Conservation (phyloP, 2,113 vertebrate genomes). For the Pogonocichla stellata region DNA sequence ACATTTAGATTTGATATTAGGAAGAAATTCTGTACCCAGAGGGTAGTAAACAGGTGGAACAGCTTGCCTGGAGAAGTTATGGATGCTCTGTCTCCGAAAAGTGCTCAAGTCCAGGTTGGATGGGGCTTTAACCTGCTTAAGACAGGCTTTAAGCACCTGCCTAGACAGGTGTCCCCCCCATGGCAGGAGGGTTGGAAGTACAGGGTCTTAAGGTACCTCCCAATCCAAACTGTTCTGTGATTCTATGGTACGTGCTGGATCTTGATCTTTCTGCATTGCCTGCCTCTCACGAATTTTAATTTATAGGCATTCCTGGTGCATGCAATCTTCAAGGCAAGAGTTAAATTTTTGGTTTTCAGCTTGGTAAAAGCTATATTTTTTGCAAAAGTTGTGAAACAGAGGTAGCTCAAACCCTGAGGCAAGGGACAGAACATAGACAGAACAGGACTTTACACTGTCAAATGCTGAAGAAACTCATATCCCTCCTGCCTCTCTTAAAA, state of each 20-base stretch:
- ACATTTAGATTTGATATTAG: neutral
- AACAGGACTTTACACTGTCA: neutral
- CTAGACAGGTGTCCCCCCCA: neutral
- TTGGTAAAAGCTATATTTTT: neutral
- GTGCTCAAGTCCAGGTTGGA: neutral
- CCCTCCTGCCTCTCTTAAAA: neutral
- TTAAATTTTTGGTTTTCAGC: neutral
- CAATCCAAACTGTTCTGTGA: neutral
- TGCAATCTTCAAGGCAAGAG: neutral
- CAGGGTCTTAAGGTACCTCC: neutral
- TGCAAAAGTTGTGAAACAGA: neutral
- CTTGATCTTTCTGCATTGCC: neutral
- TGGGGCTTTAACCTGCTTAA: neutral
- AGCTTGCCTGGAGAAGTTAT: neutral
- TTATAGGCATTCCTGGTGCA: neutral
- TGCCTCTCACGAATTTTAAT: neutral
- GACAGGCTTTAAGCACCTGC: neutral
- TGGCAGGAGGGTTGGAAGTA: neutral
- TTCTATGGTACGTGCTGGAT: neutral
- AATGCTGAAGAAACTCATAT: neutral
- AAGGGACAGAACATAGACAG: neutral
- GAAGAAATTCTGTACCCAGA: neutral
- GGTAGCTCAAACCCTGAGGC: rapidly evolving
- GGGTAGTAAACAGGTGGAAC: neutral
- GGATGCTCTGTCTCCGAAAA: neutral